phyloP scores from a whole-genome alignment of 2,113 vertebrate species.

The Larimichthys crocea region DNA sequence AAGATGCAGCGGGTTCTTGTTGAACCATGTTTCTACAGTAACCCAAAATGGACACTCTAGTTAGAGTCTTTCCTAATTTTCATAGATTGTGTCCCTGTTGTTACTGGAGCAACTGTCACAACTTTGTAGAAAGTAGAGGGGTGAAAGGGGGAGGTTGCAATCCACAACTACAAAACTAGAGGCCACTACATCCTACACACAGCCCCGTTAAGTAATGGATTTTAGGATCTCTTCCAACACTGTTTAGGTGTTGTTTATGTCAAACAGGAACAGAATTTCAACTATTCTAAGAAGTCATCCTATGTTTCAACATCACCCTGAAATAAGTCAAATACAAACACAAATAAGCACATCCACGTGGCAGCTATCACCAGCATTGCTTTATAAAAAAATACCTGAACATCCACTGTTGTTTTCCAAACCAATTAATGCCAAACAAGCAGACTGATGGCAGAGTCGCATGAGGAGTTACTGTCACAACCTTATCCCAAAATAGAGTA shows the following conservation, averaged over 20 bases:
- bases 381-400: conserved; percentile 22
- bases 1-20: no score
- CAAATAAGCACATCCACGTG: conserved; percentile 29
- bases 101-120: no score
- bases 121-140: no score
- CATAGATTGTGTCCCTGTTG: no score
- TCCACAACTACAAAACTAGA: no score
- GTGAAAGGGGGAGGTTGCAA: no score
- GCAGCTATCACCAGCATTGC: conserved; percentile 27
- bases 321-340: conserved; percentile 40
- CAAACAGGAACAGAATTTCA: conserved; percentile 15
- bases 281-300: neutral
- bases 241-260: conserved; percentile 26
- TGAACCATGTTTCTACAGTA: no score
- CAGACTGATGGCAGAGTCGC: conserved; percentile 38
- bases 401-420: conserved; percentile 42
- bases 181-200: no score
- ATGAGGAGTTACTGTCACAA: conserved; percentile 57
- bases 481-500: conserved; percentile 72
- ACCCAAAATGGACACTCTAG: no score
- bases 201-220: neutral
- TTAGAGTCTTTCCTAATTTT: no score
- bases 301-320: conserved; percentile 3
- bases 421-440: conserved; percentile 41
- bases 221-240: neutral